phyloP scores from a whole-genome alignment of 1,140 invertebrate genomes.

The Scaptomyza hsui region DNA sequence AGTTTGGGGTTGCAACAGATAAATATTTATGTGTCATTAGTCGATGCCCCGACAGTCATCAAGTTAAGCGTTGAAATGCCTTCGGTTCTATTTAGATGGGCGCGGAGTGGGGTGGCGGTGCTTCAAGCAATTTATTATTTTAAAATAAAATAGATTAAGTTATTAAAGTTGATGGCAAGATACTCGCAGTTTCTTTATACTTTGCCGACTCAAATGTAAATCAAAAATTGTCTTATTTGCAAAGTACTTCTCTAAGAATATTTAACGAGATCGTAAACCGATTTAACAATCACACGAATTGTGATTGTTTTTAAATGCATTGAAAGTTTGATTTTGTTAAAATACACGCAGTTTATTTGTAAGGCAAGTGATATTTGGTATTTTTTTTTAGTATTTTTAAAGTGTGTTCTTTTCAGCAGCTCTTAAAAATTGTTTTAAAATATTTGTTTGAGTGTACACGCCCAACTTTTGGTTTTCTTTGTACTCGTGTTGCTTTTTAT shows the following conservation, averaged over 20 bases:
- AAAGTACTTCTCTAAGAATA: too few species aligned
- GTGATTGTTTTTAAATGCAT: too few species aligned
- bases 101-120: slow-evolving; percentile 47
- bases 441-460: too few species aligned
- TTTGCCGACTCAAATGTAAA: neutral
- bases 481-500: neutral
- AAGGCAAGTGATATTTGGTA: too few species aligned
- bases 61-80: slow-evolving; percentile 69
- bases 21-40: slow-evolving; percentile 81
- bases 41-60: slow-evolving; percentile 57
- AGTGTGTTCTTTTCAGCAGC: too few species aligned
- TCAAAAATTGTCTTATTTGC: too few species aligned
- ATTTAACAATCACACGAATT: too few species aligned
- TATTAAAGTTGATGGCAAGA: slow-evolving; percentile 7
- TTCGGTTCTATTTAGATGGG: slow-evolving; percentile 15
- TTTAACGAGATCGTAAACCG: too few species aligned
- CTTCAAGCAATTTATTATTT: slow-evolving; percentile 34
- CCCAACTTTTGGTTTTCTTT: slow-evolving; percentile 26
- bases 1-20: slow-evolving; percentile 31
- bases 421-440: too few species aligned
- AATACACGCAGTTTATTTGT: too few species aligned
- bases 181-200: slow-evolving; percentile 1
- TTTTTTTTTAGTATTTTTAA: too few species aligned
- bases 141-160: slow-evolving; percentile 36
- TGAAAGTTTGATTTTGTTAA: too few species aligned